A percentile compares a stretch with the other conserved stretches of the same genome.
phyloP scores from a whole-genome alignment of 1,140 invertebrate genomes.

The Scaptomyza montana region DNA sequence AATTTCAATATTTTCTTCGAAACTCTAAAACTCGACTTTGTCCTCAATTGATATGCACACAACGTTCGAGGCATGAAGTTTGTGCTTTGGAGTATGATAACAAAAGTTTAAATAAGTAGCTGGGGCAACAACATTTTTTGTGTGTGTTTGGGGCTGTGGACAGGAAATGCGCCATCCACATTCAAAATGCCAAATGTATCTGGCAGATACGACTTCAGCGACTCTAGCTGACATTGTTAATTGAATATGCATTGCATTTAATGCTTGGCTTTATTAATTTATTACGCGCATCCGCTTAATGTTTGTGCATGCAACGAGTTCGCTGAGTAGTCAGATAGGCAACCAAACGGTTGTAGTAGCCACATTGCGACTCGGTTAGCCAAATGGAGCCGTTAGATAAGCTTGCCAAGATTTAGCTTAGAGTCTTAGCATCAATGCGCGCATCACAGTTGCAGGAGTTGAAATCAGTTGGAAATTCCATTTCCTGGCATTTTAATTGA shows the following conservation, averaged over 20 bases:
- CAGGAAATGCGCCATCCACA: constrained; percentile 71
- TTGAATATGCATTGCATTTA: constrained; percentile 81
- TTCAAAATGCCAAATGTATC: constrained; percentile 53
- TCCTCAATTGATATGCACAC: constrained; percentile 33
- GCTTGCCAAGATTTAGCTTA: constrained; percentile 31
- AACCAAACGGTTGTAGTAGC: constrained; percentile 5
- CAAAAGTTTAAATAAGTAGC: constrained; percentile 48
- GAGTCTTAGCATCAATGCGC: constrained; percentile 16
- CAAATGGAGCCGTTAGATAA: constrained; percentile 79
- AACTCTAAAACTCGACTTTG: constrained; percentile 2
- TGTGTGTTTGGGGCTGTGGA: constrained; percentile 32
- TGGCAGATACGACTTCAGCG: constrained; percentile 52
- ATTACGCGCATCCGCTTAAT: constrained; percentile 82
- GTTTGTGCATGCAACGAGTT: constrained; percentile 16
- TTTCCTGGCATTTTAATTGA: constrained; percentile 79
- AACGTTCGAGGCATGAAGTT: constrained; percentile 19
- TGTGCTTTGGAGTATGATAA: constrained; percentile 24
- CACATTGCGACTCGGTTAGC: constrained; percentile 17
- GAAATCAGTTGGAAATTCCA: constrained; percentile 22
- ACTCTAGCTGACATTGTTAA: constrained; percentile 71
- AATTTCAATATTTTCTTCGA: constrained; percentile 4
- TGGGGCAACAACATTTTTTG: constrained; percentile 16
- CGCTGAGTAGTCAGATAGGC: too few species aligned
- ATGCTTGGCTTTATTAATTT: constrained; percentile 81
- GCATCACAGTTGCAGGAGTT: constrained; percentile 16